phyloP scores from a whole-genome alignment of 2,888 invertebrate species.

The Drosophila maculinotata region DNA sequence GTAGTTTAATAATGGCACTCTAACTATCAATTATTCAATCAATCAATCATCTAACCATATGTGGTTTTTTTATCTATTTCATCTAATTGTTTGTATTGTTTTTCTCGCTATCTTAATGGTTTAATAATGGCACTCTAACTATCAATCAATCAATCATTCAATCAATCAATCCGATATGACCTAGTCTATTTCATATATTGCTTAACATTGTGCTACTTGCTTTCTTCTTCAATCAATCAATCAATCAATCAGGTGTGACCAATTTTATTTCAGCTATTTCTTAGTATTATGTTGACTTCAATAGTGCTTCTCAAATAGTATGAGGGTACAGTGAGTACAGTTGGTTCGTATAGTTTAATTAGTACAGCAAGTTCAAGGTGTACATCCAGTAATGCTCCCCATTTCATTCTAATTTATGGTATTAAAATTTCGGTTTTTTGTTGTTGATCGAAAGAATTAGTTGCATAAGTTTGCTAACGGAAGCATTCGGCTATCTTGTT shows the following conservation, averaged over 20 bases:
- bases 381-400: slow-evolving; percentile 23
- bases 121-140: not conserved
- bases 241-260: slow-evolving; percentile 13
- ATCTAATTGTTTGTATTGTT: not conserved
- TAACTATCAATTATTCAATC: too few species aligned
- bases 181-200: slow-evolving; percentile 11
- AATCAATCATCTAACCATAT: not conserved
- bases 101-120: not conserved
- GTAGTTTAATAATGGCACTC: too few species aligned
- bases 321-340: slow-evolving; percentile 6
- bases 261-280: not conserved
- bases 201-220: slow-evolving; percentile 4
- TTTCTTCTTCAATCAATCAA: not conserved
- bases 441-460: not conserved
- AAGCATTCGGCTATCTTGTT: slow-evolving; percentile 43
- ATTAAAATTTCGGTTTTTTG: not conserved
- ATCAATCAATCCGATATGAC: slow-evolving; percentile 6
- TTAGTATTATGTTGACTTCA: not conserved
- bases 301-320: slow-evolving; percentile 3
- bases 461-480: slow-evolving; percentile 47
- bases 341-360: slow-evolving; percentile 2
- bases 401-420: not conserved
- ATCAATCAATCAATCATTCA: slow-evolving; percentile 11
- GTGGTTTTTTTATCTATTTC: not conserved
- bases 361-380: slow-evolving; percentile 2